These are phyloP conservation scores for Eupeodes luniger DNA, from an alignment of 2,888 invertebrate species.

Conservation along the genomic window DNA sequence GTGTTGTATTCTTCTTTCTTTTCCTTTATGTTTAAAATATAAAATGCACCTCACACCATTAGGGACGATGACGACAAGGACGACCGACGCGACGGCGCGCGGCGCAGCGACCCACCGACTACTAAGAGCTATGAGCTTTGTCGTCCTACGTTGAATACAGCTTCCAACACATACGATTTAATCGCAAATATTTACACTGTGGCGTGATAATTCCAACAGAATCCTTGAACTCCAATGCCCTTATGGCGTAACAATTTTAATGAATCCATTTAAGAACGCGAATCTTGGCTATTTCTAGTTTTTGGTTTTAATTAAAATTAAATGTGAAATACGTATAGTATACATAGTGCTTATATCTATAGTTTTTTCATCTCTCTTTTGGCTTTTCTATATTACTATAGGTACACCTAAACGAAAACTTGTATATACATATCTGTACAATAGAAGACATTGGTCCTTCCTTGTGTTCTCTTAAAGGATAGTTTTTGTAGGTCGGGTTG, in stretches of 20 bases:
- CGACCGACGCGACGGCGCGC: no score
- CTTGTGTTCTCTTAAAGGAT: not conserved
- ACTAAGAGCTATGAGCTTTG: not conserved
- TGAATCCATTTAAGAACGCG: slow-evolving; percentile 74
- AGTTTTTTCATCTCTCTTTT: slow-evolving; percentile 19
- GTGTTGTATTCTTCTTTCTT: slow-evolving; percentile 35
- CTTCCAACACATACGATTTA: slow-evolving; percentile 41
- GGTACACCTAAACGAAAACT: not conserved
- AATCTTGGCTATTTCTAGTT: slow-evolving; percentile 66
- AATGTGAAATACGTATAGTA: slow-evolving; percentile 44
- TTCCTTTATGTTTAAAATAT: slow-evolving; percentile 41
- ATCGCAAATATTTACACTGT: slow-evolving; percentile 63
- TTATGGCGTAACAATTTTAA: slow-evolving; percentile 71
- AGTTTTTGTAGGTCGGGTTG: slow-evolving; percentile 43
- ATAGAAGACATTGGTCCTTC: slow-evolving; percentile 13
- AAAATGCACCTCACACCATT: slow-evolving; percentile 27
- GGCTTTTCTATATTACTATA: slow-evolving; percentile 15
- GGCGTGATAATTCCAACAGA: slow-evolving; percentile 57
- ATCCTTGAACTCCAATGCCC: slow-evolving; percentile 74
- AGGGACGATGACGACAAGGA: not conserved
- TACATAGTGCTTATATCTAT: no score
- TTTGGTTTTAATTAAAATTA: slow-evolving; percentile 75
- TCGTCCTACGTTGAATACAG: slow-evolving; percentile 11
- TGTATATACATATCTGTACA: not conserved
- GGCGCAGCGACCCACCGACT: no score